phyloP scores from a whole-genome alignment of 2,797 vertebrate species.

The Anniella stebbinsi region DNA sequence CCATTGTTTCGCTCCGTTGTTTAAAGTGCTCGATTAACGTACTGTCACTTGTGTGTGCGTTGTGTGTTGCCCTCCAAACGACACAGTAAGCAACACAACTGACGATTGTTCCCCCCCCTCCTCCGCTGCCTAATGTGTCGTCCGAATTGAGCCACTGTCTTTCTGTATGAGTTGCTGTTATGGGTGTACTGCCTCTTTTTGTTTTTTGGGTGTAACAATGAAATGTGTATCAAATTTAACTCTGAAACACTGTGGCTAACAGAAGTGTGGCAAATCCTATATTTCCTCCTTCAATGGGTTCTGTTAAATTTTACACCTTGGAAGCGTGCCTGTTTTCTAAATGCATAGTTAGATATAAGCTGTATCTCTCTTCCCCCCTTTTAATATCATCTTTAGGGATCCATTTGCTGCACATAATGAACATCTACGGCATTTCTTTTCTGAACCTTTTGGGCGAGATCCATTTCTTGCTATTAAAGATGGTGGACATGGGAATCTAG shows the following conservation, averaged over 20 bases:
- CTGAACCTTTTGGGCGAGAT: constrained; percentile 85
- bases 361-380: background rate
- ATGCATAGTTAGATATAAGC: background rate
- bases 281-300: background rate
- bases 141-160: too few species aligned
- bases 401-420: constrained; percentile 88
- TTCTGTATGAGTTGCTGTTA: background rate
- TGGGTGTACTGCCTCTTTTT: background rate
- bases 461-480: constrained; percentile 81
- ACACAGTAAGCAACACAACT: too few species aligned
- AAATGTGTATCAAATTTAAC: background rate
- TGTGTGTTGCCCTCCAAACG: too few species aligned
- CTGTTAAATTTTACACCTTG: accelerated
- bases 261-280: background rate
- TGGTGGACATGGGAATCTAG: constrained; percentile 63
- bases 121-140: too few species aligned
- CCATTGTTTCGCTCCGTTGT: too few species aligned
- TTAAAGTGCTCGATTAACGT: too few species aligned
- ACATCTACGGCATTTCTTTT: constrained; percentile 88
- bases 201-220: background rate
- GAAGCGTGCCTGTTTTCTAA: accelerated
- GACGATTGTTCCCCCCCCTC: too few species aligned
- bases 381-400: constrained; percentile 79
- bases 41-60: too few species aligned
- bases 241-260: background rate